A percentile compares a stretch with the other conserved stretches of the same genome.
phyloP scores from a whole-genome alignment of 2,888 invertebrate species.

The Parnassius glacialis region DNA sequence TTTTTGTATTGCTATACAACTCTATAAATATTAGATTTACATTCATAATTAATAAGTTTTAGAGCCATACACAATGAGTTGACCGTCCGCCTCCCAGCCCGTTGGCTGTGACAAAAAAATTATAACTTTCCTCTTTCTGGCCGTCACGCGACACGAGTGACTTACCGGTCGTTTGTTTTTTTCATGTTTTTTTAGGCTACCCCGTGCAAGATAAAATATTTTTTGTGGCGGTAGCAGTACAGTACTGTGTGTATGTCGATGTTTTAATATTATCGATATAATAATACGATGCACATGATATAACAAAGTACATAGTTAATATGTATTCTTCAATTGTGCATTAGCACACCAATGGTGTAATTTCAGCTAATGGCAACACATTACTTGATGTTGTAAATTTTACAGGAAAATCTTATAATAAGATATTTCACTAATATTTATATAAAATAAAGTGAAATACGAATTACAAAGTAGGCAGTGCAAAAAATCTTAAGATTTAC shows the following conservation, averaged over 20 bases:
- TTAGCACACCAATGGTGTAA: too few relatives aligned
- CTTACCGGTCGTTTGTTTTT: conserved; percentile 74
- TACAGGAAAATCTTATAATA: too few relatives aligned
- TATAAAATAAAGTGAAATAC: too few relatives aligned
- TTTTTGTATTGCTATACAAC: not conserved
- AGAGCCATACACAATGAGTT: conserved; percentile 44
- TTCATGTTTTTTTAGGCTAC: conserved; percentile 61
- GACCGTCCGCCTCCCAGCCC: conserved; percentile 56
- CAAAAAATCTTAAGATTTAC: too few relatives aligned
- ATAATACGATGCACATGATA: too few relatives aligned
- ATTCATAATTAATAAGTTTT: conserved; percentile 22
- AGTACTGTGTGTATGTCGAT: conserved; percentile 48
- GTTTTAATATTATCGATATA: conserved; percentile 32
- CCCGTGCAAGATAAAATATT: conserved; percentile 77
- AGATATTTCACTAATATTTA: too few relatives aligned
- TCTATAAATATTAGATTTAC: not conserved
- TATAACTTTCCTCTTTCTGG: conserved; percentile 62
- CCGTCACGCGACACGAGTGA: conserved; percentile 69
- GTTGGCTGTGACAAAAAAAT: conserved; percentile 72
- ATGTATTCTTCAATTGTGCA: too few relatives aligned
- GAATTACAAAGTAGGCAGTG: too few relatives aligned
- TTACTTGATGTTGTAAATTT: too few relatives aligned
- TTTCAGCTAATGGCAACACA: too few relatives aligned
- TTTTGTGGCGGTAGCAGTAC: conserved; percentile 76
- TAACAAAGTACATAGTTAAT: too few relatives aligned